phyloP scores from a whole-genome alignment of 2,888 invertebrate species.

The Drosophila neotestacea region DNA sequence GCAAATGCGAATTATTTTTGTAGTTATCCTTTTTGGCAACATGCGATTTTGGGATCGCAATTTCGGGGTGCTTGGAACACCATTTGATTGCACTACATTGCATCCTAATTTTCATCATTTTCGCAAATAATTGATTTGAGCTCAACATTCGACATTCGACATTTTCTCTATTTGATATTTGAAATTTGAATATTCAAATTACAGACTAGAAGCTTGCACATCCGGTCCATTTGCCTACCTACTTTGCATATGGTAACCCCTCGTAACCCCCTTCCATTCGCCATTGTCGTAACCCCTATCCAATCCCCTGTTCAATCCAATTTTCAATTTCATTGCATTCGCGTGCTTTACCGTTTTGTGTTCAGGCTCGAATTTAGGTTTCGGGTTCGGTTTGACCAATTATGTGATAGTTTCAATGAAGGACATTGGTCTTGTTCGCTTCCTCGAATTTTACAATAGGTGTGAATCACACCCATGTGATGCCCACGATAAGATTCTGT shows the following conservation, averaged over 20 bases:
- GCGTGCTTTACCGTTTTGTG: conserved; percentile 19
- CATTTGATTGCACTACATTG: conserved; percentile 49
- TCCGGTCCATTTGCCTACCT: conserved; percentile 63
- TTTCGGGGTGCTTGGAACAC: conserved; percentile 25
- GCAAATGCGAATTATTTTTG: conserved; percentile 63
- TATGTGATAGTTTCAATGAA: conserved; percentile 9
- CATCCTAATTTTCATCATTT: conserved; percentile 65
- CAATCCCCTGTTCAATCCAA: conserved; percentile 51
- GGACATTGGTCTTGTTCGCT: conserved; percentile 1
- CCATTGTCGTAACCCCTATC: conserved; percentile 12
- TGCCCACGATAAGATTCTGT: conserved; percentile 48
- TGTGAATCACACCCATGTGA: conserved; percentile 54
- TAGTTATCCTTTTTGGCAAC: conserved; percentile 69
- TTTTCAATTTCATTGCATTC: conserved; percentile 68
- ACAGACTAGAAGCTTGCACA: conserved; percentile 61
- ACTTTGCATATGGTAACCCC: conserved; percentile 67
- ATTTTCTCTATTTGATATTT: conserved; percentile 16
- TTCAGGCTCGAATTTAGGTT: conserved; percentile 15
- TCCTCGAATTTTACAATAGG: conserved; percentile 34
- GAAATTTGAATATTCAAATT: conserved; percentile 76
- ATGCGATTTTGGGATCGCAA: conserved; percentile 43
- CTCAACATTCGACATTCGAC: conserved; percentile 44
- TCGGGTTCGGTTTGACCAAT: conserved; percentile 2
- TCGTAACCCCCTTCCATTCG: conserved; percentile 10
- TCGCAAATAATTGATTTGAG: conserved; percentile 77